These are phyloP conservation scores for Anastrepha ludens DNA, from an alignment of 1,140 invertebrate species.

Conservation along the genomic window DNA sequence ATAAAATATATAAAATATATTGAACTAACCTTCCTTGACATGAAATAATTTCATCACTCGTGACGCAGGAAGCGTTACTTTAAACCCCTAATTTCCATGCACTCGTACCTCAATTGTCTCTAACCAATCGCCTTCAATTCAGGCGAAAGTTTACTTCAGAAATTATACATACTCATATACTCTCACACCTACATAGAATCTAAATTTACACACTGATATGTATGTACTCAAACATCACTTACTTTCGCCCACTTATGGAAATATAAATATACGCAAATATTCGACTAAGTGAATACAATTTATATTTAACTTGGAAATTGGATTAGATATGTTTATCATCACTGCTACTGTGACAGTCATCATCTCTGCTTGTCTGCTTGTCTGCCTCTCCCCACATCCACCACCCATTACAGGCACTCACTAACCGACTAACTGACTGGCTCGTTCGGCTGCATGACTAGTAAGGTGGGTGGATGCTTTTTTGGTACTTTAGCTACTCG, in stretches of 20 bases:
- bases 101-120: neutral
- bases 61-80: too few relatives aligned
- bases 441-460: neutral
- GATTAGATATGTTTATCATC: conserved; percentile 16
- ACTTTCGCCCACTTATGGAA: neutral
- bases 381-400: neutral
- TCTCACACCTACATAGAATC: neutral
- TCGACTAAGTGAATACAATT: neutral
- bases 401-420: neutral
- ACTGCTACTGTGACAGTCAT: neutral
- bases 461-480: neutral
- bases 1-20: too few relatives aligned
- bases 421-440: too few relatives aligned
- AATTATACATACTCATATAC: neutral
- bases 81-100: neutral
- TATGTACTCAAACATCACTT: neutral
- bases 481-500: neutral
- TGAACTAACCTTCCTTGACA: too few relatives aligned
- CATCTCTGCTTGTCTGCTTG: neutral
- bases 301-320: conserved; percentile 41
- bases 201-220: neutral
- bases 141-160: neutral
- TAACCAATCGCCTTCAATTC: neutral
- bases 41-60: too few relatives aligned
- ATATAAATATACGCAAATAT: conserved; percentile 12